phyloP scores from a whole-genome alignment of 2,113 vertebrate genomes.

The Rhineura floridana region DNA sequence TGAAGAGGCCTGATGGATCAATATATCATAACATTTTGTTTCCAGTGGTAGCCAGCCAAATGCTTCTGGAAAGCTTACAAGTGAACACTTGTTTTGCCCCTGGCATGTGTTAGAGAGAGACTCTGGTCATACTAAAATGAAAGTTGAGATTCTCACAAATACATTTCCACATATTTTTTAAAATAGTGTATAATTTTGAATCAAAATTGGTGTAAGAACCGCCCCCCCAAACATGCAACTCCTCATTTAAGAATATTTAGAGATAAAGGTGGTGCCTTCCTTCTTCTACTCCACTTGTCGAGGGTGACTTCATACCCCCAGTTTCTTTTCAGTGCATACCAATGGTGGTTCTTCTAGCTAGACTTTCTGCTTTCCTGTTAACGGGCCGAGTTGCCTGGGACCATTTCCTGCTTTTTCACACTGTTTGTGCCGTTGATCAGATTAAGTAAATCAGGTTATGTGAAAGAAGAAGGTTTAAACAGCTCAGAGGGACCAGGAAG shows the following conservation, averaged over 20 bases:
- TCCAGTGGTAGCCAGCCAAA: neutral
- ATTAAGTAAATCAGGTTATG: conserved; percentile 23
- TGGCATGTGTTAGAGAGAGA: neutral
- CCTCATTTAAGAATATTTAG: neutral
- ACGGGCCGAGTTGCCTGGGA: neutral
- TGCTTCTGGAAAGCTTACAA: neutral
- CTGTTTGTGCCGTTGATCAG: conserved; percentile 20
- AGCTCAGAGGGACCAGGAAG: neutral
- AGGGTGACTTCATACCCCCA: no score
- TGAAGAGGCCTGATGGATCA: neutral
- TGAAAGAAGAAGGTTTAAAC: conserved; percentile 11
- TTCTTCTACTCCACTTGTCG: neutral
- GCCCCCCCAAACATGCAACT: neutral
- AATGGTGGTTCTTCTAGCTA: neutral
- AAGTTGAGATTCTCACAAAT: neutral
- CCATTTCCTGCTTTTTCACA: conserved; percentile 16
- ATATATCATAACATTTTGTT: neutral
- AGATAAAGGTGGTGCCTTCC: neutral
- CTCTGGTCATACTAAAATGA: neutral
- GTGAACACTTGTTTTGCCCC: neutral
- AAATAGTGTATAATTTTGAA: neutral
- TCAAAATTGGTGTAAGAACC: neutral
- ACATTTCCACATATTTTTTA: neutral
- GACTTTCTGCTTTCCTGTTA: neutral
- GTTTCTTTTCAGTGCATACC: neutral